A percentile compares a stretch with the other conserved stretches of the same genome.
These are phyloP conservation scores for Pteronura brasiliensis DNA, from an alignment of 2,113 vertebrate species.

Conservation along the genomic window DNA sequence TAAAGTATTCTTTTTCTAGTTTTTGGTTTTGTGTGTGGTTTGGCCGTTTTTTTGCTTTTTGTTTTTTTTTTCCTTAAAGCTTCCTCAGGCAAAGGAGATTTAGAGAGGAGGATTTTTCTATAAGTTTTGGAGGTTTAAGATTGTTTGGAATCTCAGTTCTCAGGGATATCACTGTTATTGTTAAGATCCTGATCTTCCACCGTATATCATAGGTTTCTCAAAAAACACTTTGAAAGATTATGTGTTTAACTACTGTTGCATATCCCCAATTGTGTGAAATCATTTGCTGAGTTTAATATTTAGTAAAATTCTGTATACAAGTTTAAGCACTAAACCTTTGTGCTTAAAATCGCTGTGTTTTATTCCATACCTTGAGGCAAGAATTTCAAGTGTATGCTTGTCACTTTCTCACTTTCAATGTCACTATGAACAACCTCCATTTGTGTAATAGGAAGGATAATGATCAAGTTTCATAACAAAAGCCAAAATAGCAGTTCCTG, in stretches of 20 bases:
- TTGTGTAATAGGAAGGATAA: neutral
- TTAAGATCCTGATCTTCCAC: neutral
- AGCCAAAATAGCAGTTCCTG: neutral
- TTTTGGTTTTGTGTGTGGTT: neutral
- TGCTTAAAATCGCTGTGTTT: slow-evolving; percentile 12
- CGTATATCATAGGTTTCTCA: neutral
- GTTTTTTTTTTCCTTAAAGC: neutral
- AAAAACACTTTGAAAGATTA: neutral
- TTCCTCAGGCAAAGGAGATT: neutral
- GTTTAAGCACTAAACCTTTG: neutral
- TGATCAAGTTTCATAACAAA: slow-evolving; percentile 45
- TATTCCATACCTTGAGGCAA: slow-evolving; percentile 4
- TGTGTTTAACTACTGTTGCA: neutral
- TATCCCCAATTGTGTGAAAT: neutral
- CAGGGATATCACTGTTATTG: neutral
- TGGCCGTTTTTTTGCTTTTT: neutral
- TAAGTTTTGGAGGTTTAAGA: neutral
- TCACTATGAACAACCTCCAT: neutral
- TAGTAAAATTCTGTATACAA: neutral
- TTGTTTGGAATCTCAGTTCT: neutral
- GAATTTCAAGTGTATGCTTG: neutral
- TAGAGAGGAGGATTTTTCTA: neutral
- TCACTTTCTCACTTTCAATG: neutral
- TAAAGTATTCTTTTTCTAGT: neutral
- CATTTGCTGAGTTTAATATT: neutral